Percentiles rank a stretch among this genome's conserved stretches.
These are phyloP conservation scores for Anthoscopus minutus DNA, from an alignment of 2,113 vertebrate species.

Conservation along the genomic window DNA sequence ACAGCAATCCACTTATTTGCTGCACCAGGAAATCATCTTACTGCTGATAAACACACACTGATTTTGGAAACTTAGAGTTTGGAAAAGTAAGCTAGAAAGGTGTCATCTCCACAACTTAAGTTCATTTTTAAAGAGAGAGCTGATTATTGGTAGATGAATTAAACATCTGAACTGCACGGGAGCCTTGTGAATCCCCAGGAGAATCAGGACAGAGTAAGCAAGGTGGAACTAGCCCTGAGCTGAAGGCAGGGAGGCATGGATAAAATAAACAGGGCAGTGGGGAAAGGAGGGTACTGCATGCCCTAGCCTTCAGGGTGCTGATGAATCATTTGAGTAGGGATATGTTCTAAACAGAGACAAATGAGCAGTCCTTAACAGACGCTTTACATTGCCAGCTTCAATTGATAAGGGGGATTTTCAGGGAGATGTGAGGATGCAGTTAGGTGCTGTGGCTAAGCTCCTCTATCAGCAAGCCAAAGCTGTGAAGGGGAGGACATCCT, in stretches of 20 bases:
- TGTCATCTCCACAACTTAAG: not conserved
- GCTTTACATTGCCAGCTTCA: not conserved
- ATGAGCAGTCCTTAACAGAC: not conserved
- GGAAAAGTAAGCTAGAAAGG: not conserved
- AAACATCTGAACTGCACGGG: not conserved
- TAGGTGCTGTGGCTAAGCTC: not conserved
- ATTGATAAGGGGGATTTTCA: not conserved
- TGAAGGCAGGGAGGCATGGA: not conserved
- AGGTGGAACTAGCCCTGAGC: not conserved
- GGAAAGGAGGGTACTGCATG: not conserved
- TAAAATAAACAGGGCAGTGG: slow-evolving; percentile 5
- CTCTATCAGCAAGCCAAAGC: not conserved
- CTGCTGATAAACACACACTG: not conserved
- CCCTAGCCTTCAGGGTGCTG: not conserved
- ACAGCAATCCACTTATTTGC: not conserved
- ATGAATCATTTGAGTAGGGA: not conserved
- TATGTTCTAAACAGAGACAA: slow-evolving; percentile 30
- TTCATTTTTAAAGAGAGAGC: not conserved
- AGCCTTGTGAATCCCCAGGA: not conserved
- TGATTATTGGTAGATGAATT: slow-evolving; percentile 27
- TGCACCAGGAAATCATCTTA: not conserved
- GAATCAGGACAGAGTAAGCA: not conserved
- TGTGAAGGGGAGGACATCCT: not conserved
- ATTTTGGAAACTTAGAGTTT: not conserved
- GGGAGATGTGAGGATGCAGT: not conserved